Conservation (phyloP, 2,797 vertebrate genomes). For the Clarias platycephalus region DNA sequence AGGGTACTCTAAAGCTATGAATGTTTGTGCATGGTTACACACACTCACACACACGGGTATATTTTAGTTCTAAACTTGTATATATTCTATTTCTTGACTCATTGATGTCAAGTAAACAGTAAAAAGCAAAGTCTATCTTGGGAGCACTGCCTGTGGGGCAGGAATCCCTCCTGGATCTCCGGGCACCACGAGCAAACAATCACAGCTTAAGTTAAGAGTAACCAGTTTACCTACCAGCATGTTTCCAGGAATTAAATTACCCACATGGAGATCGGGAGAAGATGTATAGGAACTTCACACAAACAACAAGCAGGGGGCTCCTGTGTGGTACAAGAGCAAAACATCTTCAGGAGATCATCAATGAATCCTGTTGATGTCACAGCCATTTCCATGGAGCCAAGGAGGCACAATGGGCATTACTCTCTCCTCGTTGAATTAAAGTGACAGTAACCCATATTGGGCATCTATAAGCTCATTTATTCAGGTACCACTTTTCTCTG, state of each 20-base stretch:
- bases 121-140: neutral
- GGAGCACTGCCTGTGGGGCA: neutral
- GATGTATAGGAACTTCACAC: neutral
- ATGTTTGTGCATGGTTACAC: too few species aligned
- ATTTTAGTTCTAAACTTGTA: too few species aligned
- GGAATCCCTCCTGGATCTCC: neutral
- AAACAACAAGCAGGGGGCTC: neutral
- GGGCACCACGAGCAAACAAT: neutral
- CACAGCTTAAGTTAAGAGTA: neutral
- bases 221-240: neutral
- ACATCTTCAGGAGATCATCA: neutral
- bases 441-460: too few species aligned
- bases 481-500: neutral
- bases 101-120: too few species aligned
- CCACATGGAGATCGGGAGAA: neutral
- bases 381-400: neutral
- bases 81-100: too few species aligned
- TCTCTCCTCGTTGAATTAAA: neutral
- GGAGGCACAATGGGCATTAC: neutral
- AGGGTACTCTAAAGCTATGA: too few species aligned
- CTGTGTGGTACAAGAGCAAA: neutral
- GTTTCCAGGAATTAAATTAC: neutral
- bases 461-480: neutral
- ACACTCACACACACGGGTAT: too few species aligned
- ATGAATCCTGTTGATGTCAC: neutral